phyloP scores from a whole-genome alignment of 92 coral and sea anemone genomes.

The Epizoanthus fatuus region DNA sequence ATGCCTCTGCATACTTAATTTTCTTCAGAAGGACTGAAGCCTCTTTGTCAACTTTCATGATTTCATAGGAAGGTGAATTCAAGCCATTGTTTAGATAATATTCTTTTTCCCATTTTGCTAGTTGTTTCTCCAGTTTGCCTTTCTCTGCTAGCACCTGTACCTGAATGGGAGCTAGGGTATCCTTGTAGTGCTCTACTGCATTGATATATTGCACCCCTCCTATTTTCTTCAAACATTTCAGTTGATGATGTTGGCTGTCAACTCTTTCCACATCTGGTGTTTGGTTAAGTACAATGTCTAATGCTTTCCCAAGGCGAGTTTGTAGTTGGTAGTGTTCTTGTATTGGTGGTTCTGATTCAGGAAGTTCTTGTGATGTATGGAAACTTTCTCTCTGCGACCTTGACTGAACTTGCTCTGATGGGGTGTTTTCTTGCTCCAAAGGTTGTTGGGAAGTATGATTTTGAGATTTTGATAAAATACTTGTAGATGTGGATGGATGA shows the following conservation, averaged over 20 bases:
- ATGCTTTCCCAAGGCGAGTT: too few relatives aligned
- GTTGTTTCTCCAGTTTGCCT: conserved; percentile 32
- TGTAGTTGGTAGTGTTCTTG: too few relatives aligned
- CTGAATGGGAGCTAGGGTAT: conserved; percentile 32
- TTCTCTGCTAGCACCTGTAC: conserved; percentile 45
- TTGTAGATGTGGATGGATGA: too few relatives aligned
- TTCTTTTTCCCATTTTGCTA: conserved; percentile 59
- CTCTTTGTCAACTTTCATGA: conserved; percentile 40
- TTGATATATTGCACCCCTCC: conserved; percentile 5
- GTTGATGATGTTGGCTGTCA: conserved; percentile 7
- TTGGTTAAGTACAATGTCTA: too few relatives aligned
- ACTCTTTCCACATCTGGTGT: too few relatives aligned
- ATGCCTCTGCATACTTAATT: conserved; percentile 56
- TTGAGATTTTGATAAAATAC: too few relatives aligned
- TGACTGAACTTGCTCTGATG: too few relatives aligned
- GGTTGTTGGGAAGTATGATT: too few relatives aligned
- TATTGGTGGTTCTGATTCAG: too few relatives aligned
- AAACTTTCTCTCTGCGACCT: too few relatives aligned
- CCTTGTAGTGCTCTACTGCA: conserved; percentile 17
- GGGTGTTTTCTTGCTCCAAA: too few relatives aligned
- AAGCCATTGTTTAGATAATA: conserved; percentile 45
- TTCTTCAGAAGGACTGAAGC: conserved; percentile 46
- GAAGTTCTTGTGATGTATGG: too few relatives aligned
- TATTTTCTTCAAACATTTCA: neutral
- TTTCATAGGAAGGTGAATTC: conserved; percentile 43